These are phyloP conservation scores for Leucania comma DNA, from an alignment of 2,888 invertebrate species.

Conservation along the genomic window DNA sequence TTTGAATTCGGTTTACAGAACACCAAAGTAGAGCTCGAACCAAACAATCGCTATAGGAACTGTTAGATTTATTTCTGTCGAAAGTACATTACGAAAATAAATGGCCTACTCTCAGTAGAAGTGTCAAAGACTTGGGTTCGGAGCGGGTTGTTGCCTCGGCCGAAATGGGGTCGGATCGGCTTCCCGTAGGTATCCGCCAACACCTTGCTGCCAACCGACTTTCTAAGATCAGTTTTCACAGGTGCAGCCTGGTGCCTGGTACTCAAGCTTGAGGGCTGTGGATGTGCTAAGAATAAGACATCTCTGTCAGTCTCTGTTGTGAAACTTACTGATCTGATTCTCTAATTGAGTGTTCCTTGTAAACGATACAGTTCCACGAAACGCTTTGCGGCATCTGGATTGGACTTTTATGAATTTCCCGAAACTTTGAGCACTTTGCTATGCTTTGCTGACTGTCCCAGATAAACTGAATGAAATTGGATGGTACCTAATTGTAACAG, in stretches of 20 bases:
- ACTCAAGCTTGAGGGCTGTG: background rate
- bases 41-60: conserved; percentile 79
- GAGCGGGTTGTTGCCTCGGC: conserved; percentile 79
- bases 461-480: background rate
- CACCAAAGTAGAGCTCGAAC: conserved; percentile 59
- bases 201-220: conserved; percentile 68
- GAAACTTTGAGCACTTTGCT: conserved; percentile 16
- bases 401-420: conserved; percentile 18
- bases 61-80: conserved; percentile 79
- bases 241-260: conserved; percentile 44
- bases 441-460: background rate
- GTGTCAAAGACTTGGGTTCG: conserved; percentile 81
- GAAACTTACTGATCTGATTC: conserved; percentile 21
- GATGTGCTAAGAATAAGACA: conserved; percentile 28
- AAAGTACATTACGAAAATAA: conserved; percentile 78
- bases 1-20: conserved; percentile 55
- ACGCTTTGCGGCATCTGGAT: conserved; percentile 7
- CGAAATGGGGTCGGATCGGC: conserved; percentile 76
- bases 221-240: conserved; percentile 49
- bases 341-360: conserved; percentile 16
- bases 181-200: conserved; percentile 73
- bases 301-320: conserved; percentile 9
- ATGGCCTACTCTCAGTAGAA: conserved; percentile 79
- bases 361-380: conserved; percentile 30
- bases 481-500: background rate